Evolutionary conservation across 2,113 vertebrate genomes (phyloP).

Genomic region (Alligator sinensis): DNA sequence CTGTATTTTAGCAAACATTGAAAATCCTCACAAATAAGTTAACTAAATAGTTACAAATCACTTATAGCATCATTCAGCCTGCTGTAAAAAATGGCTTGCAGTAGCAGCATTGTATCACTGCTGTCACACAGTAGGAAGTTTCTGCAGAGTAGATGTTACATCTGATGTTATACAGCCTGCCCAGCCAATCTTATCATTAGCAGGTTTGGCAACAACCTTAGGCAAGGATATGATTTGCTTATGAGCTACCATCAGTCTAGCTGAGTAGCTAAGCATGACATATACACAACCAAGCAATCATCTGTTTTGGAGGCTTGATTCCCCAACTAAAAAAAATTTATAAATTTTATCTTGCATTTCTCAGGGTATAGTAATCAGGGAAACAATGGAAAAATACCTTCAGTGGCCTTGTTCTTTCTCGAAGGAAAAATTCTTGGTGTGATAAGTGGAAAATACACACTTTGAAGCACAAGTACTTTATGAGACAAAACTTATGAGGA

Average conservation of each 20-base stretch:
- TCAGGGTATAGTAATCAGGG: background rate
- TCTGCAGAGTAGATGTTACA: background rate
- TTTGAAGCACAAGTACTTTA: no score
- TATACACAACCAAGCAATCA: background rate
- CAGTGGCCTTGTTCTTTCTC: background rate
- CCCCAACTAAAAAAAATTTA: background rate
- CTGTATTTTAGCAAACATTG: background rate
- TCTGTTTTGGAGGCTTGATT: background rate
- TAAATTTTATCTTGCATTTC: background rate
- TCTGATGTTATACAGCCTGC: background rate
- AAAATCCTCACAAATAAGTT: background rate
- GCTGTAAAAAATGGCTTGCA: background rate
- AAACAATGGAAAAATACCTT: slow-evolving; percentile 23
- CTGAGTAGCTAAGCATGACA: background rate
- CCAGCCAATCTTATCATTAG: background rate
- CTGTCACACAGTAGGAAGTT: background rate
- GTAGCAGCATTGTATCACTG: background rate
- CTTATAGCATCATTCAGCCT: background rate
- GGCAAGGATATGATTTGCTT: slow-evolving; percentile 21
- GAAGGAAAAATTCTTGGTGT: background rate
- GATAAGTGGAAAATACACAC: background rate
- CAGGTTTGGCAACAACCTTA: slow-evolving; percentile 17
- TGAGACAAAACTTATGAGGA: no score
- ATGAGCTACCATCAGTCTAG: background rate
- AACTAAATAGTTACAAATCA: background rate